phyloP scores from a whole-genome alignment of 2,797 vertebrate genomes.

The Sebastolobus altivelis region DNA sequence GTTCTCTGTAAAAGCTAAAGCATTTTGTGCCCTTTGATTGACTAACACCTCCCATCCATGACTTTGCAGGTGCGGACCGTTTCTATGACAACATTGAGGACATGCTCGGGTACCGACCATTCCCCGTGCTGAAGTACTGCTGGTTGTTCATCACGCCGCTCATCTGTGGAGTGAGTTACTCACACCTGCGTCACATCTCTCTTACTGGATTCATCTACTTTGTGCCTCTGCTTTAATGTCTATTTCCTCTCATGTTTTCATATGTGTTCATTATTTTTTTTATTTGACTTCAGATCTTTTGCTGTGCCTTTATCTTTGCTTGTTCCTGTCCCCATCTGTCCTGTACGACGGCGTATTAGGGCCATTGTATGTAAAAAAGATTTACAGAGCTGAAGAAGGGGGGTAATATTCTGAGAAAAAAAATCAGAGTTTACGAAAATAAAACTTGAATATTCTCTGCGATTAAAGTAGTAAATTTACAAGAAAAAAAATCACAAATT shows the following conservation, averaged over 20 bases:
- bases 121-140: constrained; percentile 84
- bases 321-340: background rate
- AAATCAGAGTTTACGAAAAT: too few species aligned
- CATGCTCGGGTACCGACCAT: constrained; percentile 85
- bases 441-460: too few species aligned
- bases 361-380: too few species aligned
- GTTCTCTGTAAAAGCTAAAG: background rate
- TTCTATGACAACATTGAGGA: constrained; percentile 88
- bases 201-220: background rate
- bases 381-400: too few species aligned
- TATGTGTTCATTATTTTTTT: background rate
- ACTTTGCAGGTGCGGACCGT: constrained; percentile 83
- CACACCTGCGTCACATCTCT: constrained; percentile 12
- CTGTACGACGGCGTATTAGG: background rate
- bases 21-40: background rate
- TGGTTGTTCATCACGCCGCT: constrained; percentile 87
- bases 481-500: too few species aligned
- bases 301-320: background rate
- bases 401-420: too few species aligned
- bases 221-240: background rate
- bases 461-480: too few species aligned
- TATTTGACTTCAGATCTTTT: background rate
- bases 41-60: background rate
- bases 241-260: constrained; percentile 9
- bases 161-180: constrained; percentile 80